Evolutionary conservation across 2,888 invertebrate species (phyloP), one percentile per base, ranked within the genome.

Genomic region (Lysandra coridon): DNA sequence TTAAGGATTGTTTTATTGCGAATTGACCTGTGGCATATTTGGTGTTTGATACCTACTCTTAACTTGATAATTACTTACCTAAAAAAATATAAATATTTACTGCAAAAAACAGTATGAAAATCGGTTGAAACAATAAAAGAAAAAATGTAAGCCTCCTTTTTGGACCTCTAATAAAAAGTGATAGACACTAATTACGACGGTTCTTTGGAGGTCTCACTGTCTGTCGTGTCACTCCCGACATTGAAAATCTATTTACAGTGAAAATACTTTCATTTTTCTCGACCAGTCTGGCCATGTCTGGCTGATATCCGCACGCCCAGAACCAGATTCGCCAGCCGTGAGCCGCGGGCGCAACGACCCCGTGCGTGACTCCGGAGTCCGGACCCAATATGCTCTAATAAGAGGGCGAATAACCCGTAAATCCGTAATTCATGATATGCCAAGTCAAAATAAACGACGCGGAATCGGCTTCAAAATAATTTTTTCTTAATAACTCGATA

Each of bases 301-400:
- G 69, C 76, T 57, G 30, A 33, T 76, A 76, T 76, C 57, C 33
- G 76, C 53, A 76, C 17, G 30, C 33, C 49, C 30, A 17, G 49
- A 76, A 76, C 76, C 76, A 76, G 76, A 76, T 76, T 53, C 49
- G 76, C 76, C 23, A 76, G 30, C 1, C 37, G 37, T 4, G 33
- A 23, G 33, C 33, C 23, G n/a, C 75, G 76, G 57, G 76, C 3
- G 33, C 76, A 57, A 76, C n/a, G 76, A 76, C 76, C 76, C 37
- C 69, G 69, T 76, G 76, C 57, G 76, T 53, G 76, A 53, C 53
- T 17, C 4, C 7, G 33, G 53, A 57, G 30, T 17, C 4, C 7
- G 33, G 53, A 57, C 49, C 75, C 75, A 30, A 57, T 75, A 30
- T 75, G 76, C 57, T 30, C 17, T 57, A 75, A 14, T 17, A 53